A percentile compares a stretch with the other conserved stretches of the same genome.
Conservation (phyloP, 30 jellyfish, hydroid and myxozoan genomes). For the Chrysaora quinquecirrha region DNA sequence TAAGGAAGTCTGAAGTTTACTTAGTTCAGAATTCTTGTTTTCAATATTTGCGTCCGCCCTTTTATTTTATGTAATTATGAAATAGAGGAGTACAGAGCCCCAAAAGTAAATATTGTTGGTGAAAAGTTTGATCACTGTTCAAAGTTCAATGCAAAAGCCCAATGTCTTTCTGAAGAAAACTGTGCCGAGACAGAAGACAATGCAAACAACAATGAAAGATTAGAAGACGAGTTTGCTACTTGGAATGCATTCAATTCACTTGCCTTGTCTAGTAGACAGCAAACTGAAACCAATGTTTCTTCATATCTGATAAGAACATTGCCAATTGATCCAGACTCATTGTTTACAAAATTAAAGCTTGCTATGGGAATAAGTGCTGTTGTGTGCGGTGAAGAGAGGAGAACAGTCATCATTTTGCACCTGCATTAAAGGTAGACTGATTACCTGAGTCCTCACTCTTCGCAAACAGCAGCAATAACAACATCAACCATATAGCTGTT, state of each 20-base stretch:
- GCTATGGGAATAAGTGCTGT: slow-evolving; percentile 12
- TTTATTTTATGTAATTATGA: no score
- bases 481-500: no score
- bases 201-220: slow-evolving; percentile 26
- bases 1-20: no score
- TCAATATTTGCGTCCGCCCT: no score
- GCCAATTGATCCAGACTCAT: slow-evolving; percentile 13
- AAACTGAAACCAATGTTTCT: slow-evolving; percentile 24
- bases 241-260: slow-evolving; percentile 30
- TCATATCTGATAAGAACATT: slow-evolving; percentile 9
- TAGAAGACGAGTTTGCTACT: slow-evolving; percentile 31
- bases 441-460: no score
- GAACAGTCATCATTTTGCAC: slow-evolving; percentile 2
- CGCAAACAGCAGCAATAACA: no score
- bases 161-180: slow-evolving; percentile 15
- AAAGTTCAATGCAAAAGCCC: background rate
- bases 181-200: slow-evolving; percentile 26
- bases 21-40: no score
- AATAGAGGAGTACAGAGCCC: slow-evolving; percentile 24
- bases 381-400: slow-evolving; percentile 1
- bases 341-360: slow-evolving; percentile 3
- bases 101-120: slow-evolving; percentile 8
- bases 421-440: no score
- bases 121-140: slow-evolving; percentile 21
- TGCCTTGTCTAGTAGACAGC: slow-evolving; percentile 45